These are phyloP conservation scores for Bathybates hornii DNA, from an alignment of 2,113 vertebrate species.

Conservation along the genomic window DNA sequence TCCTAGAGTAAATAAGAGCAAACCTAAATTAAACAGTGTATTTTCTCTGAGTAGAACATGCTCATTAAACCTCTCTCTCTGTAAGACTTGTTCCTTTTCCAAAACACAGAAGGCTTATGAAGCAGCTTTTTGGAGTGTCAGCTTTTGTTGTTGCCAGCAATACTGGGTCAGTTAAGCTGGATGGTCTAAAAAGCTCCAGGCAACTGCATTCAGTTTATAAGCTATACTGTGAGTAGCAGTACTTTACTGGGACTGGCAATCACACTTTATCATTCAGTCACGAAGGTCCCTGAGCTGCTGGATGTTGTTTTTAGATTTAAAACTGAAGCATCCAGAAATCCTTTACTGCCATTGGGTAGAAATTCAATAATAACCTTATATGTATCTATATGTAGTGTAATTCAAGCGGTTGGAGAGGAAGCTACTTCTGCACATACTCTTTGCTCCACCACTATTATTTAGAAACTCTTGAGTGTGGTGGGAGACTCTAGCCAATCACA, in stretches of 20 bases:
- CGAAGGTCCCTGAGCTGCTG: neutral
- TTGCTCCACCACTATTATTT: neutral
- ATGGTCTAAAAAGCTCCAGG: neutral
- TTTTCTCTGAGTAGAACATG: neutral
- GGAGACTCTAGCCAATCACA: neutral
- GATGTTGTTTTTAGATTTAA: neutral
- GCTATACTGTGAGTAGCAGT: neutral
- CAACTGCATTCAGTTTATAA: neutral
- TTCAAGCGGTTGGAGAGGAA: neutral
- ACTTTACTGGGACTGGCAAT: neutral
- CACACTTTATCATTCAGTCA: neutral
- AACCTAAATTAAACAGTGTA: neutral
- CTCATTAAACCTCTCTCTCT: neutral
- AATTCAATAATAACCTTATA: neutral
- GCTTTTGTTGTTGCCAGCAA: conserved; percentile 15
- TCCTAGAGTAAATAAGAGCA: neutral
- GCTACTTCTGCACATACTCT: neutral
- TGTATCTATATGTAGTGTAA: neutral
- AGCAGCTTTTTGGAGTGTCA: conserved; percentile 10
- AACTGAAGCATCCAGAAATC: neutral
- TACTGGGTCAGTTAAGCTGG: conserved; percentile 24
- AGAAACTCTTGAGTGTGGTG: neutral
- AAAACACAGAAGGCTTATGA: neutral
- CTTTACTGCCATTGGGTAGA: neutral
- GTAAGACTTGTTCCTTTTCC: neutral